phyloP scores from a whole-genome alignment of 1,140 invertebrate species.

The Muscidifurax raptorellus region DNA sequence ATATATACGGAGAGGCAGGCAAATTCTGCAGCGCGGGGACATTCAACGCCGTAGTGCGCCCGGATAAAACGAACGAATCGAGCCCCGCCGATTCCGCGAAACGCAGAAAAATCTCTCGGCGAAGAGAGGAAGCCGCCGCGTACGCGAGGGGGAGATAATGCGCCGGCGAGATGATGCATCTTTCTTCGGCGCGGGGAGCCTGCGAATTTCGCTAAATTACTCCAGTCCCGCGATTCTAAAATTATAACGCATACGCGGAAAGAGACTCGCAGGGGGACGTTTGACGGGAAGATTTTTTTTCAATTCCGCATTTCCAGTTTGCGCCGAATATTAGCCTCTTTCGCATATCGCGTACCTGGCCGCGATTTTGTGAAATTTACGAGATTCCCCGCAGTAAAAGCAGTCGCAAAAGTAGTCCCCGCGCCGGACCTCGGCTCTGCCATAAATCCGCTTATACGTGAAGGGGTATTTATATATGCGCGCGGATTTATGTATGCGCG shows the following conservation, averaged over 20 bases:
- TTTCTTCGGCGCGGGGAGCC: neutral
- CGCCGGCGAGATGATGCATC: slow-evolving; percentile 7
- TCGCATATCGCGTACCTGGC: neutral
- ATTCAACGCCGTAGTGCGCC: too few species aligned
- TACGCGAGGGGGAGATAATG: slow-evolving; percentile 58
- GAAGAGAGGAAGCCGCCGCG: slow-evolving; percentile 35
- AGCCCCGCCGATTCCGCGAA: slow-evolving; percentile 66
- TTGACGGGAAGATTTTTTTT: too few species aligned
- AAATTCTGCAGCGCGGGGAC: neutral
- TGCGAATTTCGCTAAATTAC: slow-evolving; percentile 43
- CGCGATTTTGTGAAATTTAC: slow-evolving; percentile 41
- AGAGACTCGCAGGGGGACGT: neutral
- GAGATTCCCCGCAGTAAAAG: slow-evolving; percentile 46
- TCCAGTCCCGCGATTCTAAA: slow-evolving; percentile 40
- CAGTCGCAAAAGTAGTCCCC: slow-evolving; percentile 22
- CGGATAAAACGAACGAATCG: slow-evolving; percentile 63
- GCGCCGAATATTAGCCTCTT: slow-evolving; percentile 19
- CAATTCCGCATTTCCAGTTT: neutral
- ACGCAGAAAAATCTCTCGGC: slow-evolving; percentile 70
- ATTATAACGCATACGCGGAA: slow-evolving; percentile 21
- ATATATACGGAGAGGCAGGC: neutral
- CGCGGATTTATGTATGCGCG: neutral
- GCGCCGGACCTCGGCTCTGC: slow-evolving; percentile 45
- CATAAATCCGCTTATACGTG: slow-evolving; percentile 46
- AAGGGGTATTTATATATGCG: slow-evolving; percentile 39